These are phyloP conservation scores for Falcunculus frontatus DNA, from an alignment of 2,113 vertebrate genomes.

Conservation along the genomic window DNA sequence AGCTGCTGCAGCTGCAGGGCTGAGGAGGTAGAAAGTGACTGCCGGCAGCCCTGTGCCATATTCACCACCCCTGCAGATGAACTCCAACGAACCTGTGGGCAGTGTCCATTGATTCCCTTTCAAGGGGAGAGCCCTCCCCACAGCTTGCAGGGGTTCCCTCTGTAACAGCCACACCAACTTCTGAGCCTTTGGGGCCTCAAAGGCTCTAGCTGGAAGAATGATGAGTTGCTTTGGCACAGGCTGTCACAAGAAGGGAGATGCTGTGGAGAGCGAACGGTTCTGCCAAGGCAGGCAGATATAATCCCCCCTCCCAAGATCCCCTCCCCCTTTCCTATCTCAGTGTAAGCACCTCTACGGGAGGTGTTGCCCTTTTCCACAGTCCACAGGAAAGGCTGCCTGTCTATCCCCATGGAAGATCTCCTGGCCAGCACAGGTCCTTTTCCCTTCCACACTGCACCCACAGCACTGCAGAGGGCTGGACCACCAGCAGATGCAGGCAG, in stretches of 20 bases:
- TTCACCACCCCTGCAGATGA: background rate
- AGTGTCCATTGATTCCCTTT: background rate
- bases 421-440: background rate
- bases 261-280: rapidly evolving
- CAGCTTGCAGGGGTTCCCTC: background rate
- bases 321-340: background rate
- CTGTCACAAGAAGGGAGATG: background rate
- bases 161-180: background rate
- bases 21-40: background rate
- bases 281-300: rapidly evolving
- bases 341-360: background rate
- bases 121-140: background rate
- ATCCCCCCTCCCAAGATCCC: background rate
- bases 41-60: background rate
- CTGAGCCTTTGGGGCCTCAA: background rate
- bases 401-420: background rate
- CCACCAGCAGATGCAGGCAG: background rate
- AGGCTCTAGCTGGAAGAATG: background rate
- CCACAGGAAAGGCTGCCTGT: background rate
- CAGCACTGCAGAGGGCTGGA: background rate
- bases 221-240: background rate
- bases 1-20: background rate
- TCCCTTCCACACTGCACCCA: background rate
- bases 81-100: background rate
- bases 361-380: background rate